Percentiles rank a stretch among this genome's conserved stretches.
phyloP scores from a whole-genome alignment of 2,113 vertebrate species.

The Nibea albiflora region DNA sequence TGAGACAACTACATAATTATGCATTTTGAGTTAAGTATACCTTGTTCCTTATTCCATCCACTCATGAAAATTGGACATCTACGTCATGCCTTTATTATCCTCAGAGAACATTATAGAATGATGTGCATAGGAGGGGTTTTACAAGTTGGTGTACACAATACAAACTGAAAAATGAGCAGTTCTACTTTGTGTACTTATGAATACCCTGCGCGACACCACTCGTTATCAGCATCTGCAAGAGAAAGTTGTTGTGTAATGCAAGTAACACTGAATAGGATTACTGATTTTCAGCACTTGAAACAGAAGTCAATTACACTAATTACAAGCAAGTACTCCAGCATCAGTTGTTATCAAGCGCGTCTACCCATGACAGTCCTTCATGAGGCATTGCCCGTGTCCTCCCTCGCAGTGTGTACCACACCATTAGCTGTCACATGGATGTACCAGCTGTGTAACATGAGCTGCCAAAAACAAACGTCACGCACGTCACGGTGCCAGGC shows the following conservation, averaged over 20 bases:
- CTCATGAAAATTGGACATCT: too few relatives aligned
- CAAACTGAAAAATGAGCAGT: too few relatives aligned
- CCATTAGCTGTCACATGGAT: constrained; percentile 13
- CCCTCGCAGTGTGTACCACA: not conserved
- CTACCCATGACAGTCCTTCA: not conserved
- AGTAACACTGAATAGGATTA: too few relatives aligned
- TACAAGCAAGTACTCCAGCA: not conserved
- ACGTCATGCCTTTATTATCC: too few relatives aligned
- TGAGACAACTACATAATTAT: too few relatives aligned
- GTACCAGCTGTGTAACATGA: constrained; percentile 23
- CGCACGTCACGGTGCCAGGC: not conserved
- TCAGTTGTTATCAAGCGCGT: not conserved
- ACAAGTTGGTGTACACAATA: too few relatives aligned
- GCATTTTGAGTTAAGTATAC: too few relatives aligned
- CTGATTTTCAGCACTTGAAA: not conserved
- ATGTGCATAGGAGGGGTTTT: too few relatives aligned
- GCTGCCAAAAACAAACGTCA: constrained; percentile 7
- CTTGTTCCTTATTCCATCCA: too few relatives aligned
- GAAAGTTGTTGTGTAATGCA: not conserved
- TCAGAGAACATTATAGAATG: too few relatives aligned
- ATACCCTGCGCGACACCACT: too few relatives aligned
- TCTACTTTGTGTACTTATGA: too few relatives aligned
- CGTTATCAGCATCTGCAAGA: not conserved
- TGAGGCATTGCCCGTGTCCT: not conserved
- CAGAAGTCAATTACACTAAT: not conserved